Conservation (phyloP, 2,113 vertebrate genomes). For the Herpailurus yagouaroundi region DNA sequence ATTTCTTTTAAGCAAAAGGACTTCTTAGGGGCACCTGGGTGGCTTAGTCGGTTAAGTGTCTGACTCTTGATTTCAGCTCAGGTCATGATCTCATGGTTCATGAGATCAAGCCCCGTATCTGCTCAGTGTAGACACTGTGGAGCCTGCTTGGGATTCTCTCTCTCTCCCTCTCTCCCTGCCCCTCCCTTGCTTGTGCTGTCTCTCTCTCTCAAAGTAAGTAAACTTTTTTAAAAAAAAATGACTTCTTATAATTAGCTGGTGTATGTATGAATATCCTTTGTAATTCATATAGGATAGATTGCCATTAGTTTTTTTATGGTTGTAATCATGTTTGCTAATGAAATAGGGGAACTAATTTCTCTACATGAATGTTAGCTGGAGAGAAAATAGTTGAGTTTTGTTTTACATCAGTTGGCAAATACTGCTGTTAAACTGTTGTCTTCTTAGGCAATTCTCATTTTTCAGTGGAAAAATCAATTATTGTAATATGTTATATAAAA, state of each 20-base stretch:
- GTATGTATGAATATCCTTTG: neutral
- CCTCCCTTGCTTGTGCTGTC: too few relatives aligned
- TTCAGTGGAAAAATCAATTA: slow-evolving; percentile 6
- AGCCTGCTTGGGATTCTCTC: too few relatives aligned
- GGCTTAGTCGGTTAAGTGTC: too few relatives aligned
- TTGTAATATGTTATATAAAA: neutral
- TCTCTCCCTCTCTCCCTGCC: too few relatives aligned
- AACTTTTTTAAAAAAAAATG: neutral
- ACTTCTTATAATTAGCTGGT: neutral
- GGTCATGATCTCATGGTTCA: too few relatives aligned
- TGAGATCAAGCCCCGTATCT: too few relatives aligned
- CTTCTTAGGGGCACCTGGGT: too few relatives aligned
- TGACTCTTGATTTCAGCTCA: too few relatives aligned
- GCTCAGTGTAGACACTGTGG: too few relatives aligned
- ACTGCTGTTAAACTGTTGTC: neutral
- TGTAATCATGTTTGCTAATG: neutral
- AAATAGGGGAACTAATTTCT: neutral
- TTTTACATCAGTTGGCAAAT: neutral
- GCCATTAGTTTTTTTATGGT: neutral
- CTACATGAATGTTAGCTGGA: neutral
- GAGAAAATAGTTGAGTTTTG: neutral
- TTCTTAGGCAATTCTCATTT: neutral
- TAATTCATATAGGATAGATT: neutral
- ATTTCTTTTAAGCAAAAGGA: neutral
- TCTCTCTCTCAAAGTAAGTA: too few relatives aligned